phyloP scores from a whole-genome alignment of 2,888 invertebrate species.

The Machimus atricapillus region DNA sequence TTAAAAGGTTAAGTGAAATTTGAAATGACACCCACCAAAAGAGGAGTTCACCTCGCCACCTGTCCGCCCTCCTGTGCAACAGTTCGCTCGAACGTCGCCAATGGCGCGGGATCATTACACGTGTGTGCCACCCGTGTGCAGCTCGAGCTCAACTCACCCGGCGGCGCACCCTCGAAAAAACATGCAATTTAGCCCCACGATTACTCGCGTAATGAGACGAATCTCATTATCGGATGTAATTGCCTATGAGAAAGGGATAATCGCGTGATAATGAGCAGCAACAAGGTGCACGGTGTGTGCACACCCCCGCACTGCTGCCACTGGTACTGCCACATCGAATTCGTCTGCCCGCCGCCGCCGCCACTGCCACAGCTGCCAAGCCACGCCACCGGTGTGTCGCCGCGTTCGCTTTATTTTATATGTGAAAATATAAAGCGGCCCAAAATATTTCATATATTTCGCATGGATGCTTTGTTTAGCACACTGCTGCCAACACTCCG shows the following conservation, averaged over 20 bases:
- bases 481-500: not conserved
- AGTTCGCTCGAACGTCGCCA: not conserved
- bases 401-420: not conserved
- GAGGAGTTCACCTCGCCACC: not conserved
- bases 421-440: not conserved
- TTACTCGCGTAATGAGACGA: constrained; percentile 36
- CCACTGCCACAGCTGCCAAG: not conserved
- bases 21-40: not conserved
- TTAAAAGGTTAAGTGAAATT: not conserved
- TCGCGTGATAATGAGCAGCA: constrained; percentile 43
- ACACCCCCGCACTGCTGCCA: not conserved
- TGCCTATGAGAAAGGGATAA: constrained; percentile 44
- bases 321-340: not conserved
- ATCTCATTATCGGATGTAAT: constrained; percentile 41
- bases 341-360: not conserved
- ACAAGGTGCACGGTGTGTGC: constrained; percentile 28
- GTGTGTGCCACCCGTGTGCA: not conserved
- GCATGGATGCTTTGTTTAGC: not conserved
- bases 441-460: constrained; percentile 13
- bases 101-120: not conserved
- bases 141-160: not conserved
- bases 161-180: not conserved
- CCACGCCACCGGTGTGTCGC: not conserved
- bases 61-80: not conserved
- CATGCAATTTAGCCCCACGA: constrained; percentile 17